A percentile compares a stretch with the other conserved stretches of the same genome.
phyloP scores from a whole-genome alignment of 2,797 vertebrate species.

The Chaetodon trifasciatus region DNA sequence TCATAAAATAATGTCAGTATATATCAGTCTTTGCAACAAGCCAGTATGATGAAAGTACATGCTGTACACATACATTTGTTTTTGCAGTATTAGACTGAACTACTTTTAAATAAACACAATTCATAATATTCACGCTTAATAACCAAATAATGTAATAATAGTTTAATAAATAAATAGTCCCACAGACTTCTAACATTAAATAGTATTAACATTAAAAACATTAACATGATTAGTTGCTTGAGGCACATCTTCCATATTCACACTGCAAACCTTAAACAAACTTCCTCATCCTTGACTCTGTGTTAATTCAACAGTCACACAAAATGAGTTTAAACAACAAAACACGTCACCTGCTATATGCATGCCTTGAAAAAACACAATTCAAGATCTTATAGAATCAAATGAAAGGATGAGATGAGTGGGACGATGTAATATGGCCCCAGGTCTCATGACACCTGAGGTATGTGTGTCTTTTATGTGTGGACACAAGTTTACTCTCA shows the following conservation, averaged over 20 bases:
- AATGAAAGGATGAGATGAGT: neutral
- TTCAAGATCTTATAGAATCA: neutral
- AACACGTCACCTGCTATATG: neutral
- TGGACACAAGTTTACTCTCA: slow-evolving; percentile 19
- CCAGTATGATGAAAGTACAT: neutral
- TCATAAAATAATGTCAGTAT: neutral
- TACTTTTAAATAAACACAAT: neutral
- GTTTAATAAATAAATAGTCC: neutral
- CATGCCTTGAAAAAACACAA: neutral
- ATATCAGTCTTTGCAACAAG: neutral
- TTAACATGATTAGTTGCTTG: neutral
- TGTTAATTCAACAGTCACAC: neutral
- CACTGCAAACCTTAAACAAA: neutral
- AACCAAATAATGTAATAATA: neutral
- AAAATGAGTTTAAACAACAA: slow-evolving; percentile 3
- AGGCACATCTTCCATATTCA: neutral
- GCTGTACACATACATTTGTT: neutral
- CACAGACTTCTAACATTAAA: neutral
- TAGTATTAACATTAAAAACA: neutral
- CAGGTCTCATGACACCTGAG: slow-evolving; percentile 2
- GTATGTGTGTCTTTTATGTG: slow-evolving; percentile 26
- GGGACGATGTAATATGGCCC: neutral
- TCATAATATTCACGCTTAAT: neutral
- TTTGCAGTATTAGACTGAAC: neutral
- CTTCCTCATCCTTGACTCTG: neutral